Conservation (phyloP, 2,113 vertebrate genomes). For the Festucalex cinctus region DNA sequence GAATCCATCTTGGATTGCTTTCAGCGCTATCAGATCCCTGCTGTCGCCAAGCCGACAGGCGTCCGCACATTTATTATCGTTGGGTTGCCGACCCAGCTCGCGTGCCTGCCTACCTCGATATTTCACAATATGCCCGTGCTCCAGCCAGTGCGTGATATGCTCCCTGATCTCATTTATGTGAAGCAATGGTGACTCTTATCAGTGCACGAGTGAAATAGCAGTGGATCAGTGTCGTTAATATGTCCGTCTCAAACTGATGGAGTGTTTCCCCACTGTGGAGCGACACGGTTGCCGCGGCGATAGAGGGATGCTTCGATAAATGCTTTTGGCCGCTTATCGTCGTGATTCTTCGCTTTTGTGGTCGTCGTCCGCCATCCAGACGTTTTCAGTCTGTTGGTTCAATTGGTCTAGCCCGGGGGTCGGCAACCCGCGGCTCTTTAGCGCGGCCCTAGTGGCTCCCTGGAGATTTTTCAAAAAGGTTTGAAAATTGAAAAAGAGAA, state of each 20-base stretch:
- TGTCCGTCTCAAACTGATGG: conserved; percentile 46
- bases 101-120: conserved; percentile 45
- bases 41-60: conserved; percentile 31
- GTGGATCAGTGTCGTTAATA: conserved; percentile 47
- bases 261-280: conserved; percentile 26
- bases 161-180: conserved; percentile 61
- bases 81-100: conserved; percentile 33
- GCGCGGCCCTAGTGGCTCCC: too few relatives aligned
- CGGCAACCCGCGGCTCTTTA: too few relatives aligned
- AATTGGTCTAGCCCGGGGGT: too few relatives aligned
- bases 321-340: neutral
- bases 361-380: too few relatives aligned
- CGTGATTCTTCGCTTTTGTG: neutral
- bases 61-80: conserved; percentile 19
- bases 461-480: too few relatives aligned
- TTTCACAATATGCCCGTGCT: conserved; percentile 59
- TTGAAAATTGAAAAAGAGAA: too few relatives aligned
- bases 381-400: neutral
- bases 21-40: conserved; percentile 59
- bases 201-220: conserved; percentile 47
- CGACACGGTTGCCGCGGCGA: neutral
- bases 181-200: conserved; percentile 56
- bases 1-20: conserved; percentile 58
- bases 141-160: conserved; percentile 49
- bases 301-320: conserved; percentile 9